These are phyloP conservation scores for Hypotaenidia okinawae DNA, from an alignment of 2,797 vertebrate species.

Conservation along the genomic window DNA sequence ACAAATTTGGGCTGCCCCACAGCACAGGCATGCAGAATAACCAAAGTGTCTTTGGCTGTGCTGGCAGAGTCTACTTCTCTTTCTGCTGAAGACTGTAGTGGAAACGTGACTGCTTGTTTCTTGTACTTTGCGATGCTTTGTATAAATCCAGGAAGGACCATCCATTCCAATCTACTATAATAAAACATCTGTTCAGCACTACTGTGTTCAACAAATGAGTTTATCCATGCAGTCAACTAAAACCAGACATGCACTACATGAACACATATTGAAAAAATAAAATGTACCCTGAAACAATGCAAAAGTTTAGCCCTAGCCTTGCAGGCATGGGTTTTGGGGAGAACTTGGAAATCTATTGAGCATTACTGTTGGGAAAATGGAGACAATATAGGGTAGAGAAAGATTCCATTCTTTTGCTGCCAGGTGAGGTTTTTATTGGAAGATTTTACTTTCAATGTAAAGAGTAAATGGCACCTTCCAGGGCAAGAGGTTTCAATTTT, in stretches of 20 bases:
- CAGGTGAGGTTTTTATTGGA: background rate
- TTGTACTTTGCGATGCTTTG: background rate
- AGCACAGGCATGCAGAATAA: background rate
- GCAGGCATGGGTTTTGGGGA: background rate
- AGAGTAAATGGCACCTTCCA: background rate
- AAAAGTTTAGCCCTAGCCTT: background rate
- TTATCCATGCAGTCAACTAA: background rate
- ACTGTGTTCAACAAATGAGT: background rate
- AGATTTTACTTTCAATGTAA: background rate
- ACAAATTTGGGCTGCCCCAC: accelerated
- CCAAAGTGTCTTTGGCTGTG: background rate
- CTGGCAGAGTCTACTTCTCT: background rate
- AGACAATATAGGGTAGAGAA: background rate
- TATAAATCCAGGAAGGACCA: background rate
- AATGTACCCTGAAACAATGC: background rate
- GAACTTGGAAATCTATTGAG: background rate
- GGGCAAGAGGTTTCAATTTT: background rate
- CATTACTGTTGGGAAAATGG: background rate
- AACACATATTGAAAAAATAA: background rate
- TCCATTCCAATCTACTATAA: background rate
- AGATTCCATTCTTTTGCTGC: background rate
- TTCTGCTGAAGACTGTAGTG: background rate
- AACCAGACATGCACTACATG: background rate
- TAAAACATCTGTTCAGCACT: background rate
- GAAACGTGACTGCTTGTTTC: background rate